These are phyloP conservation scores for Villa cingulata DNA, from an alignment of 2,888 invertebrate species.

Conservation along the genomic window DNA sequence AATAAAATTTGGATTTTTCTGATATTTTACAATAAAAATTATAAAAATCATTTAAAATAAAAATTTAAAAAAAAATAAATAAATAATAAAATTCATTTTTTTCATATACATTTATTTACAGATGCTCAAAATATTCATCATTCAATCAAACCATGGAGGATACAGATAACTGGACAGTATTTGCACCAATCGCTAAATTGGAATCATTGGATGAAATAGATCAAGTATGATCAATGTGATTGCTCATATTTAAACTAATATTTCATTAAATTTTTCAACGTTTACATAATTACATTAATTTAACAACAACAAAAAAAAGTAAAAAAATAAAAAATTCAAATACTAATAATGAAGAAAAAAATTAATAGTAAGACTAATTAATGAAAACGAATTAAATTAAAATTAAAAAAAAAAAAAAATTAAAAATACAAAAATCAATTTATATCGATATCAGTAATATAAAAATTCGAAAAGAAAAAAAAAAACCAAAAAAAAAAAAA, in stretches of 20 bases:
- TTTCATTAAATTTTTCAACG: neutral
- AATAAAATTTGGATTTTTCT: too few species aligned
- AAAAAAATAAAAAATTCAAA: neutral
- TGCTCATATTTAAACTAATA: constrained; percentile 2
- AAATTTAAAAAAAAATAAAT: neutral
- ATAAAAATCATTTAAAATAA: too few species aligned
- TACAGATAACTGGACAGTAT: constrained; percentile 24
- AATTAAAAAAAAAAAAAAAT: neutral
- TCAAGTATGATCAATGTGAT: constrained; percentile 28
- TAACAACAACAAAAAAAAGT: neutral
- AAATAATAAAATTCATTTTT: neutral
- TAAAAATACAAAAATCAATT: neutral
- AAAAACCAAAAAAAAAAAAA: too few species aligned
- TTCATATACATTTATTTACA: constrained; percentile 9
- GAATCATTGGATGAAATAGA: constrained; percentile 52
- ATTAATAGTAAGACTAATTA: neutral
- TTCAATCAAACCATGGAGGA: constrained; percentile 26
- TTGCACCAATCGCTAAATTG: constrained; percentile 49
- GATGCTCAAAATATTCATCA: constrained; percentile 25
- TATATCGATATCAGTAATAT: too few species aligned
- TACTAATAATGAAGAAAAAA: neutral
- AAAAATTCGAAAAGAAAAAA: too few species aligned
- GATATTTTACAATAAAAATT: too few species aligned
- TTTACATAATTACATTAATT: constrained; percentile 3
- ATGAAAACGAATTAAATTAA: neutral